phyloP scores from a whole-genome alignment of 1,140 invertebrate species.

The Maniola jurtina region DNA sequence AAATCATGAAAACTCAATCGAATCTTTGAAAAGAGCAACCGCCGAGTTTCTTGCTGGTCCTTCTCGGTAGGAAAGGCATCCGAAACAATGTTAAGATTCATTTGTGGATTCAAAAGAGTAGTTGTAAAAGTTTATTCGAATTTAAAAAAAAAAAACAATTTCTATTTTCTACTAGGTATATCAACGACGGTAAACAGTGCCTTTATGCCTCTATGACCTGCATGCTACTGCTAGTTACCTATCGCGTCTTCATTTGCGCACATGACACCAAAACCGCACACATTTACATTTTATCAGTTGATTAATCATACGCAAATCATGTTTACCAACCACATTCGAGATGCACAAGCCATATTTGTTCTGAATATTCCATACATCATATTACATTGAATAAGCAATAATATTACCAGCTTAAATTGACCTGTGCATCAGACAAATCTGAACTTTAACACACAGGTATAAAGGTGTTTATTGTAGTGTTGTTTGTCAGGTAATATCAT shows the following conservation, averaged over 20 bases:
- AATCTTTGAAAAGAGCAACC: too few species aligned
- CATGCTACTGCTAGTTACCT: not conserved
- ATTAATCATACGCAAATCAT: slow-evolving; percentile 44
- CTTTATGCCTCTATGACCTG: too few species aligned
- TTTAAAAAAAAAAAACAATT: too few species aligned
- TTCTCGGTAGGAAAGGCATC: too few species aligned
- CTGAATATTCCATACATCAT: slow-evolving; percentile 38
- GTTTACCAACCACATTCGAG: slow-evolving; percentile 38
- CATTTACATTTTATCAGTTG: slow-evolving; percentile 33
- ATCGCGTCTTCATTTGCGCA: slow-evolving; percentile 12
- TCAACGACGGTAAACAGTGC: too few species aligned
- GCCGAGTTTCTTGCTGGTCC: too few species aligned
- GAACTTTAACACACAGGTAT: not conserved
- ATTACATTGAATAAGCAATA: slow-evolving; percentile 30
- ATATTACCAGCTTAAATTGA: slow-evolving; percentile 9
- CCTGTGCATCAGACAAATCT: not conserved
- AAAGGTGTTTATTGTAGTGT: not conserved
- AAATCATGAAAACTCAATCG: too few species aligned
- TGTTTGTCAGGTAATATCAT: slow-evolving; percentile 11
- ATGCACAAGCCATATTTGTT: slow-evolving; percentile 44
- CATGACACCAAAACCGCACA: slow-evolving; percentile 15
- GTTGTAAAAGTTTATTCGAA: too few species aligned
- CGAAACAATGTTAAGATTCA: too few species aligned
- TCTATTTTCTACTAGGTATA: too few species aligned
- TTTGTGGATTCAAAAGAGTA: too few species aligned